Conservation (phyloP, 2,113 vertebrate species). For the Bos indicus region DNA sequence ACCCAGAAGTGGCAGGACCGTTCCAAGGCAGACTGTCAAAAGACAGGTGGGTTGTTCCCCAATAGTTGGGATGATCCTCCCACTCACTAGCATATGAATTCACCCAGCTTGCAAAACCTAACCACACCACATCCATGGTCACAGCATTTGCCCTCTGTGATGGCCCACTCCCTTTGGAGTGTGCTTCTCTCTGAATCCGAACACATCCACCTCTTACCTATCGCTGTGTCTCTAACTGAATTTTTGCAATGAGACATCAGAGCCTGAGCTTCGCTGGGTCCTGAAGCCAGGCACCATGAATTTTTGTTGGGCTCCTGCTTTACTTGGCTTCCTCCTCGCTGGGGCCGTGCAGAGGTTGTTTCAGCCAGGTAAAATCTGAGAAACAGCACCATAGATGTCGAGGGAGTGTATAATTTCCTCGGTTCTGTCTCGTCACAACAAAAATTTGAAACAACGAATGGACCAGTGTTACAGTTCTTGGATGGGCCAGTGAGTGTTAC, state of each 20-base stretch:
- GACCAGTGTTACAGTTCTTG: not conserved
- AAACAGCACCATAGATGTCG: not conserved
- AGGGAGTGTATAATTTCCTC: not conserved
- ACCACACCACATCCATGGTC: not conserved
- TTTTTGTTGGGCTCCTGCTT: not conserved
- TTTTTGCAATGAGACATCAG: not conserved
- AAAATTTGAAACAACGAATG: rapidly evolving
- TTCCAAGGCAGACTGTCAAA: not conserved
- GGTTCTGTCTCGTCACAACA: rapidly evolving
- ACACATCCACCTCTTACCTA: not conserved
- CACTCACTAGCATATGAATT: not conserved
- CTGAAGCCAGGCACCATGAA: not conserved
- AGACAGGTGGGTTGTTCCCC: not conserved
- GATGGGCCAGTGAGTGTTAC: not conserved
- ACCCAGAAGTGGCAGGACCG: not conserved
- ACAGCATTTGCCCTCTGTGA: not conserved
- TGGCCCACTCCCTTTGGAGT: not conserved
- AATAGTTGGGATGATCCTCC: not conserved
- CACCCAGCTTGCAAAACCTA: not conserved
- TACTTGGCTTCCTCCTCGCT: not conserved
- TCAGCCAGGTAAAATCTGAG: not conserved
- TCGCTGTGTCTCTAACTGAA: not conserved
- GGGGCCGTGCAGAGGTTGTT: not conserved
- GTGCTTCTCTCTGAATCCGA: not conserved
- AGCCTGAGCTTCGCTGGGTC: not conserved